Evolutionary conservation across 1,140 invertebrate species (phyloP).

Genomic region (Subanguina moxae): DNA sequence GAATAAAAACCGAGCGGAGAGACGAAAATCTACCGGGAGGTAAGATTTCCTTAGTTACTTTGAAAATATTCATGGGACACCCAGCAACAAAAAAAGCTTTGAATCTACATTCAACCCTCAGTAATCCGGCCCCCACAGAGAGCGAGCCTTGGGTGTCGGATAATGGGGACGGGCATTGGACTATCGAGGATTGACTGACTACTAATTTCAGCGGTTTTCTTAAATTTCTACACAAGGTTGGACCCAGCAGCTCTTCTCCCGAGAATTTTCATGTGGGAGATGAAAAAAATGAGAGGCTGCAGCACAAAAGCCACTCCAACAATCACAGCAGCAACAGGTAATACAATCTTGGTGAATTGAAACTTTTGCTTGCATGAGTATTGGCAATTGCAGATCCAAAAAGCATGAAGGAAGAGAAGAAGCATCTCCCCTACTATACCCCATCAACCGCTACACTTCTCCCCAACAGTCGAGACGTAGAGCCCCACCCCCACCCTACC

Average conservation of each 20-base stretch:
- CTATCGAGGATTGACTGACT: neutral
- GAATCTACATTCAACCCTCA: no score
- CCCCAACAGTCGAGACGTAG: neutral
- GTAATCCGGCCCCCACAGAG: no score
- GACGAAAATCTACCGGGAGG: conserved; percentile 6
- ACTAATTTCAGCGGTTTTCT: conserved; percentile 7
- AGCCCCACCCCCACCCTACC: conserved; percentile 7
- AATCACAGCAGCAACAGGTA: neutral
- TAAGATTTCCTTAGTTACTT: neutral
- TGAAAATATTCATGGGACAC: no score
- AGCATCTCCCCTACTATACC: neutral
- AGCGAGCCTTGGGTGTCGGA: no score
- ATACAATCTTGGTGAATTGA: neutral
- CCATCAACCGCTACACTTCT: neutral
- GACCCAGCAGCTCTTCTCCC: neutral
- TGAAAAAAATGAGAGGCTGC: neutral
- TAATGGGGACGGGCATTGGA: no score
- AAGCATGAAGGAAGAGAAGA: neutral
- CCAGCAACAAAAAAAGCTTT: no score
- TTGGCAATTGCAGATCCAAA: no score
- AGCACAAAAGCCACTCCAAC: neutral
- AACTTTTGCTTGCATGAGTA: neutral
- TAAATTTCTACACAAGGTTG: conserved; percentile 8
- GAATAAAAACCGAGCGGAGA: neutral
- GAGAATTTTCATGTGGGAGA: neutral